A percentile compares a stretch with the other conserved stretches of the same genome.
Evolutionary conservation across 2,113 vertebrate species (phyloP).

Genomic region (Drymodes brunneopygia): DNA sequence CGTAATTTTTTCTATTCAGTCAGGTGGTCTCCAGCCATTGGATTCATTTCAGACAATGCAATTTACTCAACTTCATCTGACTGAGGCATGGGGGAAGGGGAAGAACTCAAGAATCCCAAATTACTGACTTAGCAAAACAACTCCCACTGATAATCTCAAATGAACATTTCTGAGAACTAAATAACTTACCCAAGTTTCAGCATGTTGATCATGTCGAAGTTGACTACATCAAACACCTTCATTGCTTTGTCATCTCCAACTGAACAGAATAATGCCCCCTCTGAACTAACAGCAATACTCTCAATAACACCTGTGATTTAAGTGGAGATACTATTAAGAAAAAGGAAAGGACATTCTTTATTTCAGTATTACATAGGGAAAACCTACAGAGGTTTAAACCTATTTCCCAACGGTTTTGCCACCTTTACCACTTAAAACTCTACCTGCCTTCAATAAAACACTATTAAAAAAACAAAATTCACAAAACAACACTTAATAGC

Average conservation of each 20-base stretch:
- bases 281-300: constrained; percentile 88
- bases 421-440: background rate
- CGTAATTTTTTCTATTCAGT: background rate
- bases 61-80: background rate
- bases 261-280: constrained; percentile 91
- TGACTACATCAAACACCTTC: constrained; percentile 98
- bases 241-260: constrained; percentile 97
- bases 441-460: background rate
- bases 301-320: constrained; percentile 86
- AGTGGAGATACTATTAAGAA: background rate
- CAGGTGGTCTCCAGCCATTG: background rate
- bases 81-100: accelerated
- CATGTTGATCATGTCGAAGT: constrained; percentile 99
- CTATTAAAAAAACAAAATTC: no score
- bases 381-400: background rate
- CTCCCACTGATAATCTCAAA: background rate
- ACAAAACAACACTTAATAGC: background rate
- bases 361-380: background rate
- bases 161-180: background rate
- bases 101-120: background rate
- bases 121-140: background rate
- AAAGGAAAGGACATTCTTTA: background rate
- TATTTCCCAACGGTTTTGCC: background rate
- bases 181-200: constrained; percentile 89
- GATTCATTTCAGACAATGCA: background rate